These are phyloP conservation scores for Drosophila nr. perissopoda DNA, from an alignment of 2,888 invertebrate genomes.

Conservation along the genomic window DNA sequence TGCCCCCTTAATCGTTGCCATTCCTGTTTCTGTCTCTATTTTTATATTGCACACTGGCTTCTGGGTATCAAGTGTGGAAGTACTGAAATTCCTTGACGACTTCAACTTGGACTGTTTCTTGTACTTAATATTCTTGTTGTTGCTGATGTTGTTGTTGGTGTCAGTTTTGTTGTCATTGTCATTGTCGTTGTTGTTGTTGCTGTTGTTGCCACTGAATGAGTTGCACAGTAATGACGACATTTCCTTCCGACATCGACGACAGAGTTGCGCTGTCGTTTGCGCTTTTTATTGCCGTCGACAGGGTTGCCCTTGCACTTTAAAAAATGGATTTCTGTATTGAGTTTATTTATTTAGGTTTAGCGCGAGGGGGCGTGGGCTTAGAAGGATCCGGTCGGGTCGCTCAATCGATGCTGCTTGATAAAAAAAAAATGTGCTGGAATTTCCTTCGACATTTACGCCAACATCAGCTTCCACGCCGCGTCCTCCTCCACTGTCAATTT, in stretches of 20 bases:
- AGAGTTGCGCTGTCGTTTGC: slow-evolving; percentile 49
- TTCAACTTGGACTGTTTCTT: slow-evolving; percentile 49
- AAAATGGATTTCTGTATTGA: slow-evolving; percentile 60
- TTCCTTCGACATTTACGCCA: slow-evolving; percentile 48
- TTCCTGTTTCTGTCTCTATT: slow-evolving; percentile 29
- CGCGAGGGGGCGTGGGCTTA: slow-evolving; percentile 3
- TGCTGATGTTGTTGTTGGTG: slow-evolving; percentile 8
- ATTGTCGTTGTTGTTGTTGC: not conserved
- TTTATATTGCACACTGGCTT: slow-evolving; percentile 42
- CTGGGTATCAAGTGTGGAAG: slow-evolving; percentile 66
- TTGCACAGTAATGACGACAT: slow-evolving; percentile 76
- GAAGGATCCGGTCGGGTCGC: slow-evolving; percentile 29
- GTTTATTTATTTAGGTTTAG: slow-evolving; percentile 70
- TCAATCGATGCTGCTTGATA: slow-evolving; percentile 72
- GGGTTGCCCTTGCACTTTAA: slow-evolving; percentile 34
- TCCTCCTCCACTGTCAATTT: slow-evolving; percentile 10
- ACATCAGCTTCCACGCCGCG: slow-evolving; percentile 20
- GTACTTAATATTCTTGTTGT: not conserved
- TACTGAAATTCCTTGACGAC: slow-evolving; percentile 56
- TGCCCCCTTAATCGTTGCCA: not conserved
- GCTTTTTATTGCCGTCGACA: slow-evolving; percentile 69
- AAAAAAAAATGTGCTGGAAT: slow-evolving; percentile 63
- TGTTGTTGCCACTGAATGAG: slow-evolving; percentile 39
- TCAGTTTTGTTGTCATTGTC: slow-evolving; percentile 1
- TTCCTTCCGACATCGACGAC: slow-evolving; percentile 61